These are phyloP conservation scores for Genyomyrus donnyi DNA, from an alignment of 2,113 vertebrate genomes.

Conservation along the genomic window DNA sequence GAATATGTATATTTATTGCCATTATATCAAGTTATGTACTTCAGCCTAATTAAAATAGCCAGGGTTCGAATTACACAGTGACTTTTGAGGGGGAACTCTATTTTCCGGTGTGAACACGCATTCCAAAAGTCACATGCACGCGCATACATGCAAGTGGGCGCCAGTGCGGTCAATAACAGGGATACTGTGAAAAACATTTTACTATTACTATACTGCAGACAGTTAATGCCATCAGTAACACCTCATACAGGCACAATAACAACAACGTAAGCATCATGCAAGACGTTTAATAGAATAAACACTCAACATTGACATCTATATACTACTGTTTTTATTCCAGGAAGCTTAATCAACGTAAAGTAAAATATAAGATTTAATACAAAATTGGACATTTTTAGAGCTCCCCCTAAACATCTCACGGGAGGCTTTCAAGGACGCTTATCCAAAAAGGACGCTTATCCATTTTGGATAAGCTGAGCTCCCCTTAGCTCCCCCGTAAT, in stretches of 20 bases:
- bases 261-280: background rate
- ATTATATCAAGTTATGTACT: background rate
- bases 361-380: no score
- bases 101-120: background rate
- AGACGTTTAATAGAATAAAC: background rate
- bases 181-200: background rate
- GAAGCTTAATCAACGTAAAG: no score
- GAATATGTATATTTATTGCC: background rate
- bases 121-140: background rate
- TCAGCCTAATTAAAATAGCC: background rate
- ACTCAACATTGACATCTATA: no score
- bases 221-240: background rate
- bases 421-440: no score
- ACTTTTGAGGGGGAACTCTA: background rate
- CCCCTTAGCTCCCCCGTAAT: no score
- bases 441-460: no score
- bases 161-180: background rate
- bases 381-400: no score
- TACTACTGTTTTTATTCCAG: no score
- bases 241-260: background rate
- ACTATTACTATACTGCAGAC: background rate
- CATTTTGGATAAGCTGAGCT: no score
- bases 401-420: no score
- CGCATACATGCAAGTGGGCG: background rate
- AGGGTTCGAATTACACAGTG: background rate